Evolutionary conservation across 2,113 vertebrate species (phyloP), one percentile per base, ranked within the genome.

Genomic region (Gobiocypris rarus): DNA sequence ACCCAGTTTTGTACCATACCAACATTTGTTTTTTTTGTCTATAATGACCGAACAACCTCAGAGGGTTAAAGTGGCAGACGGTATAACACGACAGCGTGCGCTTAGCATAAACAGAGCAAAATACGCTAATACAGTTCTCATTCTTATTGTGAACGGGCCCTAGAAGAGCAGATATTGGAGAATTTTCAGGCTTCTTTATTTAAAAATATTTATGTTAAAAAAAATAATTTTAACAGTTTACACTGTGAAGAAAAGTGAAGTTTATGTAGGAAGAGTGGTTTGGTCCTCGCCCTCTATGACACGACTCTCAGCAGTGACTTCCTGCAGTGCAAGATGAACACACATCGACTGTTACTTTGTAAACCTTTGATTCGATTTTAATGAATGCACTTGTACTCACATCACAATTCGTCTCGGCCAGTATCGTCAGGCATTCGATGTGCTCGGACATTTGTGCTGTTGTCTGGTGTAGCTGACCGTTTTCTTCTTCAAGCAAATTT

Each of bases 361-460:
- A 54, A 54, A 50, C 24, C 3, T 50, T 2, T 87, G 88, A 85
- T 22, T 10, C 1, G 7, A 67, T 7, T 71, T 13, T 24, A 26
- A 73, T 48, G 2, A 45, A 26, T 48, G 90, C 87, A 78, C 86
- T 79, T 59, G 90, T 87, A 78, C 88, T 81, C 50, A 77, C 67
- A 4, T 50, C 34, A 19, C 87, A 52, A 1, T 10, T 22, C 24
- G 80, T 89, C 48, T 88, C 89, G 5, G 90, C 61, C n/a, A 50
- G 76, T 38, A 83, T 84, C 4, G 89, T 75, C 83, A 90, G 63
- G 11, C 75, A 45, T 4, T 61, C 5, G 0, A 90, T 86, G 87
- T 88, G 90, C 17, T 81, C 85, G 61, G 87, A 90, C 89, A 90
- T 83, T 69, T 43, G 34, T 43, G 61, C 75, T 34, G 50, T 24